Conservation (phyloP, 2,113 vertebrate species). For the Mirza zaza region DNA sequence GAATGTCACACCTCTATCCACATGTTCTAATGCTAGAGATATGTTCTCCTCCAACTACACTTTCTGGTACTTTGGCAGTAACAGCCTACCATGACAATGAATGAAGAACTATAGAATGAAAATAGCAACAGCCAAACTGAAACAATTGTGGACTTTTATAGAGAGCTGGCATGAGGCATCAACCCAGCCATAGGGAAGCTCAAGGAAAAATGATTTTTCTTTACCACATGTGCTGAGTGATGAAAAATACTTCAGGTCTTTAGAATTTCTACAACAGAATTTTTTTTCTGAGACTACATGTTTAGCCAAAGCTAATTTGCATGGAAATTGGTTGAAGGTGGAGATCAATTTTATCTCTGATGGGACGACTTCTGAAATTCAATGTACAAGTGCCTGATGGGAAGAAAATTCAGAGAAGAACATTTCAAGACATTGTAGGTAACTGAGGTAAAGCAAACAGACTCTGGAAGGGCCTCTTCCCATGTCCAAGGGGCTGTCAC, state of each 20-base stretch:
- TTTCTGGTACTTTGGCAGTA: background rate
- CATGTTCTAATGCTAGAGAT: background rate
- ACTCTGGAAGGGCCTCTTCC: background rate
- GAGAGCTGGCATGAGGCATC: background rate
- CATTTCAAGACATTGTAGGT: background rate
- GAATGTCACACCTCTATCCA: background rate
- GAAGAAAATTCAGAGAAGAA: slow-evolving; percentile 7
- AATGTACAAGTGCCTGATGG: background rate
- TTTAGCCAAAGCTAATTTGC: slow-evolving; percentile 51
- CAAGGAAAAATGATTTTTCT: slow-evolving; percentile 12
- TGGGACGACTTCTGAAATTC: slow-evolving; percentile 35
- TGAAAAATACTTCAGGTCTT: slow-evolving; percentile 39
- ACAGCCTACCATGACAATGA: background rate
- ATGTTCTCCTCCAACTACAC: background rate
- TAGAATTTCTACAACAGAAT: background rate
- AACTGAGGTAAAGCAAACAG: slow-evolving; percentile 20
- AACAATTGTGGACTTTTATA: slow-evolving; percentile 19
- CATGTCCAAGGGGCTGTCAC: background rate
- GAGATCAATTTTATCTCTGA: slow-evolving; percentile 41
- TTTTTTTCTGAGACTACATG: background rate
- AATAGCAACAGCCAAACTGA: background rate
- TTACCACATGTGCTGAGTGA: background rate
- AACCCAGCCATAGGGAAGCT: background rate
- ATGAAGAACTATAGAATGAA: slow-evolving; percentile 20
- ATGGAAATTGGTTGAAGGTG: slow-evolving; percentile 56